These are phyloP conservation scores for Pterois miles DNA, from an alignment of 2,797 vertebrate genomes.

Conservation along the genomic window DNA sequence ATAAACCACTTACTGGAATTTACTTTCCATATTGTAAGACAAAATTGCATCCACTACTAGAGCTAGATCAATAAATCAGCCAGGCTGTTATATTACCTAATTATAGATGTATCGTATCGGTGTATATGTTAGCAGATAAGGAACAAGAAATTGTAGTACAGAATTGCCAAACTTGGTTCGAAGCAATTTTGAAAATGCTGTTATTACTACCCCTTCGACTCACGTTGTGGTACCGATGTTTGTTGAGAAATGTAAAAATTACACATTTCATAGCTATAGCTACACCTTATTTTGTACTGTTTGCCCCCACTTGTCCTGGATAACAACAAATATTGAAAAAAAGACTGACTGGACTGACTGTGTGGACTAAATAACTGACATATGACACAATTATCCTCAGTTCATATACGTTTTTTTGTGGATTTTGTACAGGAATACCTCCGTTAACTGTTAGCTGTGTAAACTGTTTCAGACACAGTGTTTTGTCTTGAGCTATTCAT, in stretches of 20 bases:
- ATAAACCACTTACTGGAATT: background rate
- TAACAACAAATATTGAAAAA: background rate
- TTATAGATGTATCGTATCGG: background rate
- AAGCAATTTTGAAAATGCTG: background rate
- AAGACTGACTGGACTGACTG: background rate
- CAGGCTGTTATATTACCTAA: background rate
- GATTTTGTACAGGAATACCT: background rate
- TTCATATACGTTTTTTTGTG: background rate
- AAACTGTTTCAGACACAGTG: background rate
- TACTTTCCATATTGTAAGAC: background rate
- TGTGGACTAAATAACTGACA: background rate
- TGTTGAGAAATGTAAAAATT: background rate
- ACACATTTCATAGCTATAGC: background rate
- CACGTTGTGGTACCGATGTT: background rate
- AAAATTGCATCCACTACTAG: background rate
- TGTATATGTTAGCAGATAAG: background rate
- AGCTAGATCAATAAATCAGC: background rate
- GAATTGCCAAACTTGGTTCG: background rate
- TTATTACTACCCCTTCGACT: background rate
- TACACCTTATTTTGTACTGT: background rate
- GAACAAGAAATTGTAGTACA: background rate
- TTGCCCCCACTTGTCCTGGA: too few relatives aligned
- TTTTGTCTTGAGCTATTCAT: background rate
- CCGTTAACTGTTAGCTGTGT: too few relatives aligned
- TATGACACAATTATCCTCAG: background rate